These are phyloP conservation scores for Ammospiza maritima DNA, from an alignment of 2,797 vertebrate species.

Conservation along the genomic window DNA sequence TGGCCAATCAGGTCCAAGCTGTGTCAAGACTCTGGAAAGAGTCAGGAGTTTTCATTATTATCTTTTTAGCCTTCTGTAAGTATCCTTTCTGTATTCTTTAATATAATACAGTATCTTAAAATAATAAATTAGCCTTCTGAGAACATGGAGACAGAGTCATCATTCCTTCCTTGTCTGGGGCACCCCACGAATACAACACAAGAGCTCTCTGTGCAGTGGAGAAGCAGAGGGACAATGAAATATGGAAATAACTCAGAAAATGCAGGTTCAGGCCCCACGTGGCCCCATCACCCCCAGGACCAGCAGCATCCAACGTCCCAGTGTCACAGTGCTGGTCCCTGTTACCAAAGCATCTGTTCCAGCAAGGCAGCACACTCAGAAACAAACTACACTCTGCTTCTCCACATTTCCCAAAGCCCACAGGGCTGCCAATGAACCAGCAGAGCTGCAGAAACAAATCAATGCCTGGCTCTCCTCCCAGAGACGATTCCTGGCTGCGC, in stretches of 20 bases:
- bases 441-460: slow-evolving; percentile 58
- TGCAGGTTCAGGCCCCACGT: neutral
- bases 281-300: neutral
- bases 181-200: neutral
- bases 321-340: neutral
- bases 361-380: neutral
- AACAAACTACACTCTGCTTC: neutral
- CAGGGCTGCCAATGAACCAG: slow-evolving; percentile 29
- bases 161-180: neutral
- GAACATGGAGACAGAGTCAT: neutral
- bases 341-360: neutral
- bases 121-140: neutral
- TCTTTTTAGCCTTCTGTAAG: neutral
- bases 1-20: neutral
- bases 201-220: neutral
- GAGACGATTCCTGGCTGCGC: neutral
- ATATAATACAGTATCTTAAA: neutral
- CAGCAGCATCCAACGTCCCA: rapidly evolving
- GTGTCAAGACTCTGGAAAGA: neutral
- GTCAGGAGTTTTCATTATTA: neutral
- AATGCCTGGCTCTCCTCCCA: slow-evolving; percentile 11
- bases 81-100: neutral
- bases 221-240: neutral
- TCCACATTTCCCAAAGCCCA: slow-evolving; percentile 36
- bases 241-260: neutral